phyloP scores from a whole-genome alignment of 1,140 invertebrate species.

The Conus ventricosus region DNA sequence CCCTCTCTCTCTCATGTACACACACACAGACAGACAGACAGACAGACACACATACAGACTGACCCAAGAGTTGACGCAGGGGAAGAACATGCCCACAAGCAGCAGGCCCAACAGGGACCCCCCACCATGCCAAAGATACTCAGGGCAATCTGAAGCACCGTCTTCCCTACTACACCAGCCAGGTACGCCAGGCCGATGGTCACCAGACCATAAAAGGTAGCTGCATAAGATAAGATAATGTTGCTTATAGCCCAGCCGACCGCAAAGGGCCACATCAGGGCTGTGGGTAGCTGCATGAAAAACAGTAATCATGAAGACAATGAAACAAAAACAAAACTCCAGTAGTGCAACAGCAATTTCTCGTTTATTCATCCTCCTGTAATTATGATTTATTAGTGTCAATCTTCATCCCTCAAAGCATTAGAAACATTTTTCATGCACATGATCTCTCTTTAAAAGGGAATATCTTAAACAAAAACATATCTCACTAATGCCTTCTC shows the following conservation, averaged over 20 bases:
- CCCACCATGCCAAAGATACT: slow-evolving; percentile 70
- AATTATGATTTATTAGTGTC: too few relatives aligned
- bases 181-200: slow-evolving; percentile 65
- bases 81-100: slow-evolving; percentile 64
- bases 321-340: not conserved
- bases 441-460: too few relatives aligned
- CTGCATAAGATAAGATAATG: too few relatives aligned
- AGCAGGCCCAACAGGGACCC: slow-evolving; percentile 65
- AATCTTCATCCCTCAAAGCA: too few relatives aligned
- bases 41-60: slow-evolving; percentile 20
- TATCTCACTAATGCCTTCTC: too few relatives aligned
- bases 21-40: not conserved
- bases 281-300: slow-evolving; percentile 28
- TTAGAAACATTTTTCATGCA: too few relatives aligned
- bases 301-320: not conserved
- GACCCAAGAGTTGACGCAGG: slow-evolving; percentile 66
- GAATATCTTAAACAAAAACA: too few relatives aligned
- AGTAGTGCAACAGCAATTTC: not conserved
- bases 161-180: slow-evolving; percentile 53
- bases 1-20: not conserved
- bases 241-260: too few relatives aligned
- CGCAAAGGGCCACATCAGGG: too few relatives aligned
- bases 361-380: not conserved
- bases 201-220: slow-evolving; percentile 58
- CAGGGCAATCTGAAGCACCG: slow-evolving; percentile 64